phyloP scores from a whole-genome alignment of 2,113 vertebrate species.

The Neotragus pygmaeus region DNA sequence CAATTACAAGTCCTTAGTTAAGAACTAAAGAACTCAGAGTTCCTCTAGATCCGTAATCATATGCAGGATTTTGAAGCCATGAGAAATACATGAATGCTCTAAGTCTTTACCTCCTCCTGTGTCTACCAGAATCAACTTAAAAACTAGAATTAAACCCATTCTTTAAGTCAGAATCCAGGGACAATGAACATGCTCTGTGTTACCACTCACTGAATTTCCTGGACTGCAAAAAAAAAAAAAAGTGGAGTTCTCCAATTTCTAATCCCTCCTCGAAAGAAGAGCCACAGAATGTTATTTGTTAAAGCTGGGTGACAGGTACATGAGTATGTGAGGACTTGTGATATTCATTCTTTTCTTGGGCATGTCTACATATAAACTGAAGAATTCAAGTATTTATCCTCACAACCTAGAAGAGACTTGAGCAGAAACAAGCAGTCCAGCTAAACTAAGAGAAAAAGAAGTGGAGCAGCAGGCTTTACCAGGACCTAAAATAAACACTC shows the following conservation, averaged over 20 bases:
- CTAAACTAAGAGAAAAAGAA: not conserved
- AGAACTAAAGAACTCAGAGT: not conserved
- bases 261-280: not conserved
- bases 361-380: not conserved
- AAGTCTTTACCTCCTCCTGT: not conserved
- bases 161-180: not conserved
- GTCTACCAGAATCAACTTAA: not conserved
- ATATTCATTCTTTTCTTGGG: not conserved
- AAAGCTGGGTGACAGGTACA: not conserved
- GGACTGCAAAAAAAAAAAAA: not conserved
- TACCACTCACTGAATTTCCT: not conserved
- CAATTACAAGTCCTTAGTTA: not conserved
- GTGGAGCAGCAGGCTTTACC: not conserved
- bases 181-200: not conserved
- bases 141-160: not conserved
- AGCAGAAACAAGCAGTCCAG: not conserved
- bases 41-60: not conserved
- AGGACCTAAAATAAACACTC: conserved; percentile 3
- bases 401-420: not conserved
- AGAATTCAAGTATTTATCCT: not conserved
- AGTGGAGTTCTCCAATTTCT: not conserved
- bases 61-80: not conserved
- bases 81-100: not conserved
- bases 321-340: not conserved
- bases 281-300: not conserved